Base-by-base conservation (phyloP, 2,797 vertebrate genomes). In the Centropyge bicolor region DNA sequence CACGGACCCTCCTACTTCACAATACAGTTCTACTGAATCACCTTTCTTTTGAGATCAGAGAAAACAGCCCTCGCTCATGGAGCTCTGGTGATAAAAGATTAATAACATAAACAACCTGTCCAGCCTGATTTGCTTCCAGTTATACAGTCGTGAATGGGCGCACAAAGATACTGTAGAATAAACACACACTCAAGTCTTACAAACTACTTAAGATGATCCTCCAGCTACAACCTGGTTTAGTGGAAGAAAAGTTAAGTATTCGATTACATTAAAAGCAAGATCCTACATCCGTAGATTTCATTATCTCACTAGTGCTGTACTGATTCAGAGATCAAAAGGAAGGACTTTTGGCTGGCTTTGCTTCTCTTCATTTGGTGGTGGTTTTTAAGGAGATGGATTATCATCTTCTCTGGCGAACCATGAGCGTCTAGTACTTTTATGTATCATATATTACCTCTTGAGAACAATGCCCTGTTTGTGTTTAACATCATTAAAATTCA, bases 1-100 rank as follows among this genome's bases (percentile, higher is more conserved):
- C 35, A 62, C 12, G 74, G 71, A 80, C 22, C 56, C 59, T 76
- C 68, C 24, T 46, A 22, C 16, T 80, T 49, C 70, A 66, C 65
- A 60, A 61, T 17, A 51, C 19, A 73, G 59, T 9, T 65, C 54
- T 74, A 24, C 62, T 73, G 63, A 79, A 79, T 81, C 8, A 51
- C 61, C 69, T 70, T 82, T 81, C 76, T 70, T 76, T 85, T 82
- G 69, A 84, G 55, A 88, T 86, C 54, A 79, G 80, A 86, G 70
- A 70, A 74, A 80, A 80, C 72, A 76, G 74, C 46, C 48, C 74
- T 38, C 35, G 45, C 65, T 89, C 54, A 52, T 64, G 57, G 60
- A 20, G 14, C 74, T 60, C 20, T 20, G 48, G 68, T 70, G 64
- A 87, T 86, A 69, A 89, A 89, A 76, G 55, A 86, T 85, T 74